Evolutionary conservation across 2,113 vertebrate genomes (phyloP), one percentile per base, ranked within the genome.

Genomic region (Anthoscopus minutus): DNA sequence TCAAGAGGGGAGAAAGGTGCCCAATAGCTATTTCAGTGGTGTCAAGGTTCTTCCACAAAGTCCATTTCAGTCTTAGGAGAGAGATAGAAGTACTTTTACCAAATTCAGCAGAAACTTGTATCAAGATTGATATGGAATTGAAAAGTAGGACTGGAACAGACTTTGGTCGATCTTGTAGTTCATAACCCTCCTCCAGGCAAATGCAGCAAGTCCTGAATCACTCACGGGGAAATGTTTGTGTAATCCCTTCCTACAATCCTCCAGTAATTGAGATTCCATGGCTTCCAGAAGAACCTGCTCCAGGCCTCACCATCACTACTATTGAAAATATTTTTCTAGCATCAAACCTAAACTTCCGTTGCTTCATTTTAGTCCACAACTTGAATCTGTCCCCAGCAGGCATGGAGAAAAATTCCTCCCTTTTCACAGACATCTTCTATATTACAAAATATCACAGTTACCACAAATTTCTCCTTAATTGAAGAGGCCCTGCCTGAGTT

Each of bases 181-280:
- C 90, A 82, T 88, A 89, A 94, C 76, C 54, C 30, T 88, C 57
- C 90, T 93, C 54, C 54, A 89, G 92, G 82, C 74, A 90, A 74
- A 85, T 65, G 17, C 48, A 89, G 37, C 12, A 53, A 61, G 74
- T 72, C 33, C 88, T 86, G 82, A 80, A 92, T 88, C 50, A 82
- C 42, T 94, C 6, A 1, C 0, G 1, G 81, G 66, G 82, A 93
- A n/a, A 90, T 96, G 86, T 92, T 96, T 96, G 62, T 62, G 27
- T 95, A 94, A 96, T 77, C 88, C 47, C 42, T 87, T 96, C 58
- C 45, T 88, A 50, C 62, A 88, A 88, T 77, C 54, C 79, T 61
- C 35, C 42, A 61, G 54, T 89, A 94, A 93, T 88, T 92, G 79
- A 96, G 67, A 93, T 85, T 94, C 58, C 50, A 57, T 1, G 1